Percentiles rank a stretch among this genome's conserved stretches.
phyloP scores from a whole-genome alignment of 2,797 vertebrate genomes.

The Danio tinwini region DNA sequence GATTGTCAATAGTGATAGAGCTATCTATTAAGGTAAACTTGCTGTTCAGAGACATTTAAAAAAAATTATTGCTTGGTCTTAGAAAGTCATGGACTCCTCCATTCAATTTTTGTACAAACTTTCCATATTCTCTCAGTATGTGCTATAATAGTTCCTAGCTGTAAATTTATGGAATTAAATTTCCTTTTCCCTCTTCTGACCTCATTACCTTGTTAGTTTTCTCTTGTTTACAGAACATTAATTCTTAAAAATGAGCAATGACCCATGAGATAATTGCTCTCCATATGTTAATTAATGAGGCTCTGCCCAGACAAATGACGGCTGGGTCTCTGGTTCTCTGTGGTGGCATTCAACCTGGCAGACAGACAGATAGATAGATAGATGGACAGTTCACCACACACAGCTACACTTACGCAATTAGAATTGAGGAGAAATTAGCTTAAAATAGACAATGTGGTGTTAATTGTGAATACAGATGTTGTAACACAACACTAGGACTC shows the following conservation, averaged over 20 bases:
- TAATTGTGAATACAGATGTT: slow-evolving; percentile 4
- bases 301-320: slow-evolving; percentile 46
- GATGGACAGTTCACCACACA: slow-evolving; percentile 26
- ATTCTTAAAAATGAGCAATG: slow-evolving; percentile 48
- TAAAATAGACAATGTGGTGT: slow-evolving; percentile 3
- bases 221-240: slow-evolving; percentile 57
- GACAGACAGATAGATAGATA: slow-evolving; percentile 42
- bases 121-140: too few species aligned
- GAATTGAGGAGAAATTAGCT: background rate
- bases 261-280: slow-evolving; percentile 59
- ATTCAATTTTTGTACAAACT: too few species aligned
- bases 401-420: slow-evolving; percentile 1
- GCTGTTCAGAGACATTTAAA: too few species aligned
- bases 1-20: too few species aligned
- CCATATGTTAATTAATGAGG: slow-evolving; percentile 64
- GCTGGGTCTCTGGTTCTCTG: slow-evolving; percentile 38
- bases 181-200: slow-evolving; percentile 18
- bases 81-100: too few species aligned
- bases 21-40: too few species aligned
- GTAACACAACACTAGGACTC: background rate
- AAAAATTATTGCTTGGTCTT: too few species aligned
- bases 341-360: slow-evolving; percentile 36
- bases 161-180: background rate
- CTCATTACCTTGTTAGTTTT: slow-evolving; percentile 30
- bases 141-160: background rate